Base-by-base conservation (phyloP, 2,888 invertebrate genomes). In the Yponomeuta malinellus region DNA sequence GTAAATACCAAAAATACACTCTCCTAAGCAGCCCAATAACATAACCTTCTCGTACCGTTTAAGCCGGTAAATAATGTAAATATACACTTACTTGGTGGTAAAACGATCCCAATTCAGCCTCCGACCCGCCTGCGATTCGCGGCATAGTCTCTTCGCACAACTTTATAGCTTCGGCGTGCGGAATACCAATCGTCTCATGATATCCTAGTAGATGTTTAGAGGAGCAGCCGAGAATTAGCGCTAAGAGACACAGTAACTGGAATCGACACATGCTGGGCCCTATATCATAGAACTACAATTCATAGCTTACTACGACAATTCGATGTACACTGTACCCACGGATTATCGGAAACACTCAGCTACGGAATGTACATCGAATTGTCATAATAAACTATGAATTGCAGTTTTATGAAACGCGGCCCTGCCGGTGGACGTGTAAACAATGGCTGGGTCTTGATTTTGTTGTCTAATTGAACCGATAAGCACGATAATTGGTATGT, bases 91-190 rank as follows among this genome's bases (percentile, higher is more conserved):
- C 72, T 69, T 72, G 71, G 63, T 69, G 68, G 63, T 70, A 70
- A 52, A 43, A 69, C 2, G 69, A 48, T 37, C 71, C 63, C 33
- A 70, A 70, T 15, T 48, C 63, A 8, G 70, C 66, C 66, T 66
- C 48, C 23, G 68, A 67, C 0, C 88, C 88, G 0, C 88, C 88
- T 9, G 87, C 78, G 15, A 88, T 85, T 71, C 85, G 80, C 0
- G 70, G 9, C 15, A 71, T n/a, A n/a, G 12, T 43, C 10, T 72
- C 72, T 72, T 84, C 83, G 48, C 72, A 69, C 15, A 71, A 59
- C 73, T 74, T 73, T 66, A 88, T 15, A 4, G 73, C 74, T 3
- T 71, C 31, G 0, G 87, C 87, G 65, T 74, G 78, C 0, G 85
- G 83, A 6, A 88, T 81, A 3, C 88, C 88, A 48, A 82, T 72